A percentile compares a stretch with the other conserved stretches of the same genome.
These are phyloP conservation scores for Orchesella cincta DNA, from an alignment of 1,140 invertebrate genomes.

Conservation along the genomic window DNA sequence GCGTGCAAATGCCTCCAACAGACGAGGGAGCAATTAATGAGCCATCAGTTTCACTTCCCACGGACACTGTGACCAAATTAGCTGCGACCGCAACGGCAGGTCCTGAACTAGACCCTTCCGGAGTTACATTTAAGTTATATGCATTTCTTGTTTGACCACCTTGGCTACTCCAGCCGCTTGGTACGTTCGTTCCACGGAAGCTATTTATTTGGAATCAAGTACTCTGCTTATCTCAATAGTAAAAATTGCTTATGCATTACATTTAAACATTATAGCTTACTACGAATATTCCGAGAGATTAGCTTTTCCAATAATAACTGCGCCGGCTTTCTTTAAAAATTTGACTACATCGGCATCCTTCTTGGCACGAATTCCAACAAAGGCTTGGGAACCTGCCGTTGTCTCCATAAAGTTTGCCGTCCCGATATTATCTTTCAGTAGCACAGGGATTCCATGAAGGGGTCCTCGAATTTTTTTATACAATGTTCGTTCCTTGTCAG, in stretches of 20 bases:
- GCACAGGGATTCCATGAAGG: slow-evolving; percentile 38
- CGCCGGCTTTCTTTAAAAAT: slow-evolving; percentile 19
- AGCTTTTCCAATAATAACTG: slow-evolving; percentile 33
- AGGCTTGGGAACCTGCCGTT: slow-evolving; percentile 31
- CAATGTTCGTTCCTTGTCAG: background rate
- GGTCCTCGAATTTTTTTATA: background rate
- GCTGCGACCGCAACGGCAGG: slow-evolving; percentile 34
- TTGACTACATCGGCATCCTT: slow-evolving; percentile 31
- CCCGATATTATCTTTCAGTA: slow-evolving; percentile 37
- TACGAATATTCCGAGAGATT: slow-evolving; percentile 35
- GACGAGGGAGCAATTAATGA: slow-evolving; percentile 27
- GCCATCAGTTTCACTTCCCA: slow-evolving; percentile 44
- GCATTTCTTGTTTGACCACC: slow-evolving; percentile 36
- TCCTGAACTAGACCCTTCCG: slow-evolving; percentile 34
- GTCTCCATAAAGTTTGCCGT: slow-evolving; percentile 36
- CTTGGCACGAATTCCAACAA: slow-evolving; percentile 32
- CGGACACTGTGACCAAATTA: slow-evolving; percentile 25
- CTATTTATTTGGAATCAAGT: background rate
- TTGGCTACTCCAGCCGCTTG: slow-evolving; percentile 39
- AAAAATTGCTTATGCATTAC: no score
- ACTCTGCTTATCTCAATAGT: no score
- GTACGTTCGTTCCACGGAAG: slow-evolving; percentile 34
- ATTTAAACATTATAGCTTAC: no score
- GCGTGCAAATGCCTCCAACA: slow-evolving; percentile 1
- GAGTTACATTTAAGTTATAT: slow-evolving; percentile 4